Base-by-base conservation (phyloP, 2,888 invertebrate genomes). In the Hymenopus coronatus region DNA sequence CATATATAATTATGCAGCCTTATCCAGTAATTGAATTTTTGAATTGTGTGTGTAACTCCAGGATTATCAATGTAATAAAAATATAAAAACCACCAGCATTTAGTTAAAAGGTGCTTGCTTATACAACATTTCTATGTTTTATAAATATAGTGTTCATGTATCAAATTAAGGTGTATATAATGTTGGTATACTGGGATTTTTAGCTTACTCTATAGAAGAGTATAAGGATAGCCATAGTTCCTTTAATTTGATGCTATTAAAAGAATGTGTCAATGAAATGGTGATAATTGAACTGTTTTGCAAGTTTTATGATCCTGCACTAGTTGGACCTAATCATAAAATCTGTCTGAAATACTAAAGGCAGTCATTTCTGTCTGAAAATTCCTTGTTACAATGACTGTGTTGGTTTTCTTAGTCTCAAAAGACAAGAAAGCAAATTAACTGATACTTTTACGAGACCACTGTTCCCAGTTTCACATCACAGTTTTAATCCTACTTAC, bases 241-340 rank as follows among this genome's bases (percentile, higher is more conserved):
- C 25, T 70, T 70, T 70, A 20, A 70, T 70, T 70, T 20, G 20
- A 70, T 70, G 20, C 54, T 70, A 20, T 70, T 70, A 70, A 40
- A 70, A 70, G 54, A 70, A 70, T 82, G n/a, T 85, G n/a, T 25
- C 85, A 85, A 40, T 12, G 33, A 40, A 85, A n/a, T 81, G 82
- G 82, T 87, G 25, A n/a, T 82, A 87, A 20, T 30, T 87, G 70
- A 87, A 87, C 86, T 87, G 28, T 87, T 87, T 81, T 82, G 82
- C 70, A 85, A 70, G 25, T 70, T 85, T 85, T 85, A 40, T 70
- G 28, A 33, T 82, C 27, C 70, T 81, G 86, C 86, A 86, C 86
- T 86, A 86, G 86, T 28, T 28, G 86, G 30, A 30, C 86, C n/a
- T 86, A 82, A 82, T 87, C 82, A 82, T 82, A 86, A 87, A 87